Percentiles rank a stretch among this genome's conserved stretches.
Evolutionary conservation across 2,797 vertebrate species (phyloP).

Genomic region (Lagocephalus sceleratus): DNA sequence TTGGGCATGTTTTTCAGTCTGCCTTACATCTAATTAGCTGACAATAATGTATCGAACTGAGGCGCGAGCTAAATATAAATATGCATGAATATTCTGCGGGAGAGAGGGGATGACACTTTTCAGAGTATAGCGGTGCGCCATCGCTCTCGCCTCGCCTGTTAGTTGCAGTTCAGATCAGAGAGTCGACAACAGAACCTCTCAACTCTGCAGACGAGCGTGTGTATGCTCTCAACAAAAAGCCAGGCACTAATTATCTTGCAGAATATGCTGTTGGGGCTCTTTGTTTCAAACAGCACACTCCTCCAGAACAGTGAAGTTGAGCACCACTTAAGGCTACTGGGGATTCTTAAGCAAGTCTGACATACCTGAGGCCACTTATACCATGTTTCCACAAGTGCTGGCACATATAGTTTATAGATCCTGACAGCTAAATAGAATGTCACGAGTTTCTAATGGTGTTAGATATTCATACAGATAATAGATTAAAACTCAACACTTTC

Average conservation of each 20-base stretch:
- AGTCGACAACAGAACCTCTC: constrained; percentile 70
- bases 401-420: constrained; percentile 52
- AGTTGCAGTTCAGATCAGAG: constrained; percentile 77
- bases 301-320: constrained; percentile 44
- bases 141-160: constrained; percentile 63
- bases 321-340: constrained; percentile 35
- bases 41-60: constrained; percentile 97
- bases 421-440: constrained; percentile 44
- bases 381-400: constrained; percentile 30
- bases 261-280: constrained; percentile 55
- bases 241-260: constrained; percentile 70
- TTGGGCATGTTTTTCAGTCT: constrained; percentile 89
- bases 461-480: constrained; percentile 34
- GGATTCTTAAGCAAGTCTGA: constrained; percentile 59
- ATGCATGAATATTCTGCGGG: constrained; percentile 93
- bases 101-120: constrained; percentile 82
- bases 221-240: constrained; percentile 53
- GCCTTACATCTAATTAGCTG: constrained; percentile 99
- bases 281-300: constrained; percentile 62
- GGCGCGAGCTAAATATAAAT: constrained; percentile 97
- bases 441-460: constrained; percentile 26
- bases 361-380: constrained; percentile 44
- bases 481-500: constrained; percentile 41
- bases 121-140: constrained; percentile 70
- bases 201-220: constrained; percentile 52